Evolutionary conservation across 2,888 invertebrate species (phyloP).

Genomic region (Pseudococcus viburni): DNA sequence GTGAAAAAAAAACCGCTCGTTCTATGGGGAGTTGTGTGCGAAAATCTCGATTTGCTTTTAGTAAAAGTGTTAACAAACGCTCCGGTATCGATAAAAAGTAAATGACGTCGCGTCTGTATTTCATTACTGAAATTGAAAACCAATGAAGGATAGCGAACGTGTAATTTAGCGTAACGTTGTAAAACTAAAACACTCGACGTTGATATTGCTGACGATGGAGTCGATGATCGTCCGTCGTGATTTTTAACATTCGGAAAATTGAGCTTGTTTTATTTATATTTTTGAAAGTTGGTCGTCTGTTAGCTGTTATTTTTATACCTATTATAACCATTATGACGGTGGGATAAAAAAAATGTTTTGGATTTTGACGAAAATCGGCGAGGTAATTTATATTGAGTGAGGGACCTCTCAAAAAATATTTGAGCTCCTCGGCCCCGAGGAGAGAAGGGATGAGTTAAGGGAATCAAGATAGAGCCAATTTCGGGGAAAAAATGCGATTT

Average conservation of each 20-base stretch:
- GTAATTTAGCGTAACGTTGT: slow-evolving; percentile 38
- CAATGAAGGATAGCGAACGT: slow-evolving; percentile 21
- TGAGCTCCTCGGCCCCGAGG: too few species aligned
- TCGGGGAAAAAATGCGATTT: too few species aligned
- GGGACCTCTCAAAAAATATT: too few species aligned
- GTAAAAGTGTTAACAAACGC: slow-evolving; percentile 15
- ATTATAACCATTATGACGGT: too few species aligned
- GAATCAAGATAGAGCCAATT: too few species aligned
- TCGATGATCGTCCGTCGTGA: slow-evolving; percentile 1
- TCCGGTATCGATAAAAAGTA: neutral
- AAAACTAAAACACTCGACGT: neutral
- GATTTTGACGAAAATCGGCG: too few species aligned
- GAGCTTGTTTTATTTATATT: neutral
- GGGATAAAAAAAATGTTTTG: too few species aligned
- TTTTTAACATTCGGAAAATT: neutral
- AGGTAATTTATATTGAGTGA: too few species aligned
- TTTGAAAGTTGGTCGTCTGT: neutral
- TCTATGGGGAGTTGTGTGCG: neutral
- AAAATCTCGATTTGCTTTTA: neutral
- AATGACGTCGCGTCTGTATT: slow-evolving; percentile 2
- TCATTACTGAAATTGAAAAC: slow-evolving; percentile 51
- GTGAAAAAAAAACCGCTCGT: neutral
- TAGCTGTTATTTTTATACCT: neutral
- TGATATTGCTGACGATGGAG: neutral
- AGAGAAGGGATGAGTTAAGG: too few species aligned